phyloP scores from a whole-genome alignment of 2,113 vertebrate genomes.

The Dunckerocampus dactyliophorus region DNA sequence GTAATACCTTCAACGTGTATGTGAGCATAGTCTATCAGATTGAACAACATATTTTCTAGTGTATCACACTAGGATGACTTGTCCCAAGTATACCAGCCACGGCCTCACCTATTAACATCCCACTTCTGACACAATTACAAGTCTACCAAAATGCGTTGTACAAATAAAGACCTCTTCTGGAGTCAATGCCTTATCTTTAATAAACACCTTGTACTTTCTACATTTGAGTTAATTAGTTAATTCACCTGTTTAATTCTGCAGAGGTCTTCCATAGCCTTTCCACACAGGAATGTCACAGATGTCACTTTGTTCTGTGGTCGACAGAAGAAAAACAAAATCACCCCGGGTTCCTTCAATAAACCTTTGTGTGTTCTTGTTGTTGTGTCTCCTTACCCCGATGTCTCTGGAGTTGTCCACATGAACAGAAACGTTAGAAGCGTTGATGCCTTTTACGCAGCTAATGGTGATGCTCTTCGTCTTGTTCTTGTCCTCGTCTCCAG shows the following conservation, averaged over 20 bases:
- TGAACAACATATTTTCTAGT: too few species aligned
- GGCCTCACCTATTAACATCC: too few species aligned
- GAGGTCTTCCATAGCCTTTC: constrained; percentile 93
- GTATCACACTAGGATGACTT: too few species aligned
- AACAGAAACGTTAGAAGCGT: constrained; percentile 87
- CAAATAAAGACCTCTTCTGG: too few species aligned
- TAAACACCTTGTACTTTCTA: too few species aligned
- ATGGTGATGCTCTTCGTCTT: constrained; percentile 98
- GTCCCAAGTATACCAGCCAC: too few species aligned
- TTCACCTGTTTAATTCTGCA: constrained; percentile 96
- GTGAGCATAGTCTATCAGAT: too few species aligned
- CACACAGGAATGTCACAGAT: constrained; percentile 93
- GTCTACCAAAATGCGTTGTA: too few species aligned
- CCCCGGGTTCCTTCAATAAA: background rate
- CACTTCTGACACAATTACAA: too few species aligned
- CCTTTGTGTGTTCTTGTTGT: background rate
- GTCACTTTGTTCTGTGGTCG: constrained; percentile 93
- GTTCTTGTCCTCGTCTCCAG: constrained; percentile 98
- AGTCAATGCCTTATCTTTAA: too few species aligned
- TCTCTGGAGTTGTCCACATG: constrained; percentile 98
- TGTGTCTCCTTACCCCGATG: constrained; percentile 82
- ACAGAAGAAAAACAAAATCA: background rate
- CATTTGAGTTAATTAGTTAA: too few species aligned
- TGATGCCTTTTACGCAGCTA: constrained; percentile 95
- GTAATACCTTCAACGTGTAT: too few species aligned